These are phyloP conservation scores for Archaeoteleia sp. DNA, from an alignment of 2,888 invertebrate species.

Conservation along the genomic window DNA sequence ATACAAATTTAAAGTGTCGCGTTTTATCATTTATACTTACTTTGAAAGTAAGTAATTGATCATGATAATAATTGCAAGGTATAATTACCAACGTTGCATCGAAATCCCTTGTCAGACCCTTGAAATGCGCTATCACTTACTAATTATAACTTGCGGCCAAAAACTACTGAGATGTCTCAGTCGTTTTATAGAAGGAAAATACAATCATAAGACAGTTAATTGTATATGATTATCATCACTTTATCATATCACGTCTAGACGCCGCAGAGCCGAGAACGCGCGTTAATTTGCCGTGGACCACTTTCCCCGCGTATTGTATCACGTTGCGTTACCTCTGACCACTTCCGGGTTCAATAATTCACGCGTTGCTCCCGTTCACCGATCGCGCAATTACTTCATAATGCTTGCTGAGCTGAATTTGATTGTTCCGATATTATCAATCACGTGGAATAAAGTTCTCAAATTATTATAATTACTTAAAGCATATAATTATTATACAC, in stretches of 20 bases:
- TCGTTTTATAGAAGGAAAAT: constrained; percentile 8
- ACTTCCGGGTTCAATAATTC: constrained; percentile 52
- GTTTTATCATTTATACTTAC: not conserved
- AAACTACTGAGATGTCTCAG: constrained; percentile 22
- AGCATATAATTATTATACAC: too few relatives aligned
- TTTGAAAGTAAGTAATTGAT: constrained; percentile 31
- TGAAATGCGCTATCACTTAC: constrained; percentile 15
- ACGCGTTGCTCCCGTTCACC: constrained; percentile 38
- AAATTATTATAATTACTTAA: not conserved
- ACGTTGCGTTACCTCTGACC: constrained; percentile 26
- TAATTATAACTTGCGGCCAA: constrained; percentile 26
- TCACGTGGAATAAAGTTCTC: constrained; percentile 14
- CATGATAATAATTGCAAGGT: constrained; percentile 22
- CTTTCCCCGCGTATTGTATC: constrained; percentile 27
- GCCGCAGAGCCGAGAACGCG: constrained; percentile 10
- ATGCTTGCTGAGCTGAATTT: constrained; percentile 21
- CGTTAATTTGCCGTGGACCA: constrained; percentile 24
- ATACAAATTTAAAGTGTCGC: too few relatives aligned
- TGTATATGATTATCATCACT: constrained; percentile 32
- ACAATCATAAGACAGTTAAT: constrained; percentile 15
- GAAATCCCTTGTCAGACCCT: constrained; percentile 23
- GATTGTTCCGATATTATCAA: constrained; percentile 30
- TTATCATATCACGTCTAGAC: constrained; percentile 18
- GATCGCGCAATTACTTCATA: constrained; percentile 33
- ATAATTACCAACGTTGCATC: constrained; percentile 20